Conservation (phyloP, 30 jellyfish, hydroid and myxozoan genomes). For the Hydractinia echinata region DNA sequence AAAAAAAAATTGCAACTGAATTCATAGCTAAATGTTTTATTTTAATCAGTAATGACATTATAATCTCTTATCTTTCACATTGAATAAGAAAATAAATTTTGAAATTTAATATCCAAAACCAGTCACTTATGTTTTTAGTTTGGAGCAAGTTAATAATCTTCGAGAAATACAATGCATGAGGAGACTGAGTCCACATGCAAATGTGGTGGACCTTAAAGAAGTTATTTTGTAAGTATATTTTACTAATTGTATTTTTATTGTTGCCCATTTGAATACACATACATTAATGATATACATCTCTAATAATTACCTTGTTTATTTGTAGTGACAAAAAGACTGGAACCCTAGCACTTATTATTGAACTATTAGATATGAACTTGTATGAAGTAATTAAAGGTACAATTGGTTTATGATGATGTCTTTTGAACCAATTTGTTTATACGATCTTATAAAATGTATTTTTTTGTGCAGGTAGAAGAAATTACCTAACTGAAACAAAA, state of each 20-base stretch:
- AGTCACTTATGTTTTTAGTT: conserved; percentile 27
- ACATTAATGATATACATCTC: no score
- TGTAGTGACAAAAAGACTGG: conserved; percentile 84
- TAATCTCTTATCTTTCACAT: background rate
- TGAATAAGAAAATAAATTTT: background rate
- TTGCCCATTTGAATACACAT: background rate
- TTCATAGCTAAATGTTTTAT: background rate
- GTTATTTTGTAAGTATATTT: conserved; percentile 65
- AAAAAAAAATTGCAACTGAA: background rate
- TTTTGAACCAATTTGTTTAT: no score
- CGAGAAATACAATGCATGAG: conserved; percentile 89
- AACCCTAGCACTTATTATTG: conserved; percentile 72
- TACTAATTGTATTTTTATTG: background rate
- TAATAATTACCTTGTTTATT: background rate
- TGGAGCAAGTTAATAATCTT: conserved; percentile 69
- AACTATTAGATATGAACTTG: conserved; percentile 69
- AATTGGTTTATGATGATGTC: background rate
- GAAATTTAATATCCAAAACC: background rate
- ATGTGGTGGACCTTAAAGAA: conserved; percentile 72
- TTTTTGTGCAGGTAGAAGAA: conserved; percentile 52
- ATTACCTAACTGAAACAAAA: conserved; percentile 64
- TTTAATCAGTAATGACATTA: background rate
- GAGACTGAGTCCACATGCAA: conserved; percentile 80
- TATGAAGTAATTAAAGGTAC: conserved; percentile 76
- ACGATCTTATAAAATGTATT: background rate